Conservation (phyloP, 2,113 vertebrate genomes). For the Myodes glareolus region DNA sequence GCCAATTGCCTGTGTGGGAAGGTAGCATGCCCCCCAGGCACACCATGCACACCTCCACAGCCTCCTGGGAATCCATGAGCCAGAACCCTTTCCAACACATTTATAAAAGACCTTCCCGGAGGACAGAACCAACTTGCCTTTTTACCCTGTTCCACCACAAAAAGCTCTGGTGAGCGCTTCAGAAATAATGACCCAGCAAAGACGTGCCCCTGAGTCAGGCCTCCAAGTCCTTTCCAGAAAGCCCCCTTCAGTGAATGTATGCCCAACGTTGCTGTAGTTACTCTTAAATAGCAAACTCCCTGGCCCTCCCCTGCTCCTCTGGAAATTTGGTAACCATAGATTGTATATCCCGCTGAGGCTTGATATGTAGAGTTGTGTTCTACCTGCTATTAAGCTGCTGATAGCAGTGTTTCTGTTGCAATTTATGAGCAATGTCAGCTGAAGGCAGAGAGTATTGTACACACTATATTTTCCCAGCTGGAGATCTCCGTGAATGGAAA, state of each 20-base stretch:
- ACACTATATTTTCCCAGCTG: conserved; percentile 91
- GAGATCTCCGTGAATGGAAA: conserved; percentile 88
- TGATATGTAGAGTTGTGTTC: conserved; percentile 86
- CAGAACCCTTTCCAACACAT: conserved; percentile 42
- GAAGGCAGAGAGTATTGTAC: conserved; percentile 89
- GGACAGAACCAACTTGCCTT: conserved; percentile 35
- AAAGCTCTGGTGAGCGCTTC: conserved; percentile 84
- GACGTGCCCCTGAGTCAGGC: conserved; percentile 65
- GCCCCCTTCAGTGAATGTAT: conserved; percentile 81
- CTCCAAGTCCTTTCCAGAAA: conserved; percentile 72
- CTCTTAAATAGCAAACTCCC: conserved; percentile 82
- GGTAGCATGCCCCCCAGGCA: neutral
- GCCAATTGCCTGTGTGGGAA: accelerated
- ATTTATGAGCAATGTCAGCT: conserved; percentile 91
- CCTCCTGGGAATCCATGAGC: conserved; percentile 51
- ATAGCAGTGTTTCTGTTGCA: conserved; percentile 90
- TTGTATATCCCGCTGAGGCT: conserved; percentile 87
- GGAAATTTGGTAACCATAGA: conserved; percentile 88
- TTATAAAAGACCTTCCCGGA: conserved; percentile 66
- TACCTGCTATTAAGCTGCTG: conserved; percentile 90
- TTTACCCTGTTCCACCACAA: conserved; percentile 71
- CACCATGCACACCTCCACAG: conserved; percentile 37
- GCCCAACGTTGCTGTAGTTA: conserved; percentile 83
- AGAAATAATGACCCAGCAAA: conserved; percentile 83
- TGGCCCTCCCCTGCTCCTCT: conserved; percentile 75